Conservation (phyloP, 2,888 invertebrate genomes). For the Thereva nobilitata region DNA sequence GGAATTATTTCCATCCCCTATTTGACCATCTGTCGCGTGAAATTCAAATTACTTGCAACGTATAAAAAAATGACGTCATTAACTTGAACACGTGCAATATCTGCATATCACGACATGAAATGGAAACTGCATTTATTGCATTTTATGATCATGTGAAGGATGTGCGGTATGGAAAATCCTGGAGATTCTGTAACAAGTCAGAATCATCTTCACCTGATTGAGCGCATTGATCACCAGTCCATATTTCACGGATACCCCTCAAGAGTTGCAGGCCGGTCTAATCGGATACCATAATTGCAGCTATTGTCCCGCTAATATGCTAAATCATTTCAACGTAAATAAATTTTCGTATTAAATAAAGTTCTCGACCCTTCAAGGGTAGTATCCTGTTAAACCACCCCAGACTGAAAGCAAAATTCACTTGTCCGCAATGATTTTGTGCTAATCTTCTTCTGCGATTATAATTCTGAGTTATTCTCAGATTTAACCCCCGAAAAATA, state of each 20-base stretch:
- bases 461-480: conserved; percentile 33
- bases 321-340: conserved; percentile 40
- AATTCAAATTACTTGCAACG: conserved; percentile 37
- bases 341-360: conserved; percentile 38
- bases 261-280: conserved; percentile 28
- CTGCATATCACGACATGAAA: conserved; percentile 42
- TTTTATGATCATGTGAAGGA: not conserved
- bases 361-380: not conserved
- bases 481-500: conserved; percentile 35
- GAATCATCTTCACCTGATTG: conserved; percentile 42
- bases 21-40: conserved; percentile 42
- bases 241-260: not conserved
- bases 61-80: conserved; percentile 37
- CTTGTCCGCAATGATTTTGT: conserved; percentile 24
- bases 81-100: conserved; percentile 42
- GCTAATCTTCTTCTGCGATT: conserved; percentile 15
- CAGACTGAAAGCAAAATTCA: not conserved
- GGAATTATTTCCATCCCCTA: conserved; percentile 40
- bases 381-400: not conserved
- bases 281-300: conserved; percentile 42
- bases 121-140: conserved; percentile 7
- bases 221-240: conserved; percentile 14
- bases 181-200: conserved; percentile 16
- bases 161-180: not conserved
- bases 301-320: conserved; percentile 41